phyloP scores from a whole-genome alignment of 2,113 vertebrate genomes.

The Hymenochirus boettgeri region DNA sequence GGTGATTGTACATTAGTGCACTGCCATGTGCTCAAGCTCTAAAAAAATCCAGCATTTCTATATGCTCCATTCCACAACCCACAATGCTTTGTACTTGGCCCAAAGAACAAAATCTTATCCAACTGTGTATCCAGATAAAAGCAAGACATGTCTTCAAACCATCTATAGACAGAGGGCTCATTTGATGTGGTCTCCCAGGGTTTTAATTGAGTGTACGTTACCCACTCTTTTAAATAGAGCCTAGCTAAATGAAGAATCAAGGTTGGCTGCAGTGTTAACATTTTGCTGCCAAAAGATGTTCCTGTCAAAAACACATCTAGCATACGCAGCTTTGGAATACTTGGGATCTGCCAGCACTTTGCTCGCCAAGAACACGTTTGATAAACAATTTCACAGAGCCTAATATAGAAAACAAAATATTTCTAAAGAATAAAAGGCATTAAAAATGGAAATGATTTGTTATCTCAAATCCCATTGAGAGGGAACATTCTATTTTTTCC shows the following conservation, averaged over 20 bases:
- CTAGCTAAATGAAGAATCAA: background rate
- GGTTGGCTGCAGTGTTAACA: background rate
- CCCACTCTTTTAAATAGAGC: background rate
- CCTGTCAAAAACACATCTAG: background rate
- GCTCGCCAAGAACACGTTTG: background rate
- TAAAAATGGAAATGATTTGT: background rate
- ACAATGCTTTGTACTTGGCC: too few relatives aligned
- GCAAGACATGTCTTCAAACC: background rate
- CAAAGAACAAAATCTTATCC: too few relatives aligned
- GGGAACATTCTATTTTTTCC: too few relatives aligned
- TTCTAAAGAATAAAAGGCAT: background rate
- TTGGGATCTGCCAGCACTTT: background rate
- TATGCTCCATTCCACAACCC: too few relatives aligned
- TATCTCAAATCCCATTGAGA: background rate
- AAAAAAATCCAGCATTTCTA: too few relatives aligned
- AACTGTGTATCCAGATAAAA: background rate
- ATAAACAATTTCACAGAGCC: background rate
- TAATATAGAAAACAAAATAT: conserved; percentile 1
- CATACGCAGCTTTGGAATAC: background rate
- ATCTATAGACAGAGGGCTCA: too few relatives aligned
- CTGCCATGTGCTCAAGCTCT: too few relatives aligned
- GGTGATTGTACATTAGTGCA: too few relatives aligned
- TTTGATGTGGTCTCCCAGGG: too few relatives aligned
- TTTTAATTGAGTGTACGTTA: background rate
- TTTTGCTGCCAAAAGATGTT: background rate